Evolutionary conservation across 2,888 invertebrate species (phyloP).

Genomic region (Eristalis arbustorum): DNA sequence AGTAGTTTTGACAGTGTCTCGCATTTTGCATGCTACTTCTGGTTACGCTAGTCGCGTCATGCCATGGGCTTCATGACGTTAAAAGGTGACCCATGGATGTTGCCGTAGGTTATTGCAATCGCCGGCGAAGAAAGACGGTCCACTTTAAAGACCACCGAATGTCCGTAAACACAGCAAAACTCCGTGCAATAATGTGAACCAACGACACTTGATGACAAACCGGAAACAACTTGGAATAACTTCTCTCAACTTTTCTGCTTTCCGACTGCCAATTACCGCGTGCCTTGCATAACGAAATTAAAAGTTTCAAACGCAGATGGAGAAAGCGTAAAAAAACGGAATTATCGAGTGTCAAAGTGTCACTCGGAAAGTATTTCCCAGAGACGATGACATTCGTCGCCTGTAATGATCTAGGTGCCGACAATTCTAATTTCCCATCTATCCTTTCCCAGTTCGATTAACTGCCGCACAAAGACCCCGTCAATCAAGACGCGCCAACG

Average conservation of each 20-base stretch:
- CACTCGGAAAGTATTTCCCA: background rate
- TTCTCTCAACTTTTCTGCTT: background rate
- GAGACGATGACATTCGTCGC: background rate
- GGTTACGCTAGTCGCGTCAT: no score
- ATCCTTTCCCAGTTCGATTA: background rate
- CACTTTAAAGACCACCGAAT: no score
- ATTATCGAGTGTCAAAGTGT: background rate
- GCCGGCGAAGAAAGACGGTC: no score
- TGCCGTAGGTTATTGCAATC: no score
- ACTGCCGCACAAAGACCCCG: background rate
- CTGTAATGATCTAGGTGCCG: background rate
- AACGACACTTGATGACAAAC: background rate
- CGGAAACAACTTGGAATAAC: no score
- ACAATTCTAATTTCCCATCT: background rate
- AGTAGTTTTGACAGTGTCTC: no score
- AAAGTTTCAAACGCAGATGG: background rate
- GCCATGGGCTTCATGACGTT: no score
- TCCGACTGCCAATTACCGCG: background rate
- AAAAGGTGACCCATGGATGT: no score
- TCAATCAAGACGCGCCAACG: background rate
- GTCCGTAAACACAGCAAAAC: no score
- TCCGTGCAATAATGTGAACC: no score
- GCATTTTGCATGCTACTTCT: no score
- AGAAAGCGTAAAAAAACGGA: background rate
- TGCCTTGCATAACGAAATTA: background rate